A percentile compares a stretch with the other conserved stretches of the same genome.
phyloP scores from a whole-genome alignment of 2,888 invertebrate genomes.

The Perizoma flavofasciatum region DNA sequence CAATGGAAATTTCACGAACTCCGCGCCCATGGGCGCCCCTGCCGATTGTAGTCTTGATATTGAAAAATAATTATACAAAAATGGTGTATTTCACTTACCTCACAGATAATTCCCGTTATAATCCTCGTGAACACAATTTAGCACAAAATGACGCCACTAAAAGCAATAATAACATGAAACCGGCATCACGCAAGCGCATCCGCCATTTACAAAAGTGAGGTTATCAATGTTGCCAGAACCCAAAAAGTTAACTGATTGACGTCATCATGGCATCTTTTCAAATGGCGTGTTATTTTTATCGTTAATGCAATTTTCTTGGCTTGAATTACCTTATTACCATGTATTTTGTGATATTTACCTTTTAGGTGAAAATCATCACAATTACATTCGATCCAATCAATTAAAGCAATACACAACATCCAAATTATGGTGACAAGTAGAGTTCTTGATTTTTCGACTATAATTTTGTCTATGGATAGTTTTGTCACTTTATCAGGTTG shows the following conservation, averaged over 20 bases:
- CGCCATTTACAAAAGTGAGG: conserved; percentile 74
- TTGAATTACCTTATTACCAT: too few species aligned
- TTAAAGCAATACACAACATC: too few species aligned
- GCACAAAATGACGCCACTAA: conserved; percentile 72
- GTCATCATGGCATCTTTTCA: neutral
- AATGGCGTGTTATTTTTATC: too few species aligned
- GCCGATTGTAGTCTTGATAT: neutral
- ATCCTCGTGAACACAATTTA: conserved; percentile 59
- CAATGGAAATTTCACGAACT: conserved; percentile 71
- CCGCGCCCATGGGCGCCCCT: conserved; percentile 41
- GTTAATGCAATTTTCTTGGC: too few species aligned
- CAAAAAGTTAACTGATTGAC: conserved; percentile 19
- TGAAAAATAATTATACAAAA: neutral
- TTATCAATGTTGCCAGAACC: conserved; percentile 54
- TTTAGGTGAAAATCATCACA: too few species aligned
- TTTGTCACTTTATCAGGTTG: too few species aligned
- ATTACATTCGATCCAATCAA: too few species aligned
- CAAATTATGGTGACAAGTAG: too few species aligned
- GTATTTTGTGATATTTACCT: too few species aligned
- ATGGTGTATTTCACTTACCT: conserved; percentile 51
- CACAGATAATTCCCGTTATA: conserved; percentile 49
- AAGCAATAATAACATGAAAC: conserved; percentile 76
- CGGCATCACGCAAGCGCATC: conserved; percentile 84
- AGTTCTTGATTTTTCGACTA: too few species aligned
- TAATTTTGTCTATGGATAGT: too few species aligned